Evolutionary conservation across 1,140 invertebrate species (phyloP), one percentile per base, ranked within the genome.

Genomic region (Holotrichia oblita): DNA sequence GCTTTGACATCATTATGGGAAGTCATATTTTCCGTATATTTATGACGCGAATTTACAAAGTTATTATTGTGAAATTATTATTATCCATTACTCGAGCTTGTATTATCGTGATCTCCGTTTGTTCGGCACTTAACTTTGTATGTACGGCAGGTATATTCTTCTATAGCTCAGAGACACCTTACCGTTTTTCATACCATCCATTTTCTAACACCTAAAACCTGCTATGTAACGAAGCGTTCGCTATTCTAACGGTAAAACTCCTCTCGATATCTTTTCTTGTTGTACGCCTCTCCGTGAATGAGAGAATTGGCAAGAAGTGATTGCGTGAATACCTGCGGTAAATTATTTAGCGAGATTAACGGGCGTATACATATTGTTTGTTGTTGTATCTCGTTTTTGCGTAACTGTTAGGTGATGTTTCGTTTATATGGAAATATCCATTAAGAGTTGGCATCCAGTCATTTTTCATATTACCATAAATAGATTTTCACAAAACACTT

Each of bases 291-390:
- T 34, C 27, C 27, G 27, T 34, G 27, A 34, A 61, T 44, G 14
- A 69, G 61, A 69, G 61, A 69, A 69, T 69, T 34, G 20, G 61
- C 61, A 69, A 64, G 61, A 27, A 69, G 22, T 69, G 61, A 69
- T 69, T 69, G 61, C 61, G 61, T 69, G 61, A 69, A 69, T 69
- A 69, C 61, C 61, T 69, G 61, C 22, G 61, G 61, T 69, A 69
- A 69, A 69, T 69, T 69, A 69, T 69, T 69, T 69, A 69, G 61
- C 61, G 22, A 69, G 61, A 69, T 69, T 69, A 69, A 69, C 61
- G 61, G 61, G 9, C 22, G 61, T 69, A 69, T 69, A 69, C 8
- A 34, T 34, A 69, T 69, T 69, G n/a, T n/a, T n/a, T n/a, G 61
- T 69, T 69, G 61, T 69, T 69, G 22, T 69, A 34, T 69, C 61